Base-by-base conservation (phyloP, 2,888 invertebrate genomes). In the Drosophila flavopinicola region DNA sequence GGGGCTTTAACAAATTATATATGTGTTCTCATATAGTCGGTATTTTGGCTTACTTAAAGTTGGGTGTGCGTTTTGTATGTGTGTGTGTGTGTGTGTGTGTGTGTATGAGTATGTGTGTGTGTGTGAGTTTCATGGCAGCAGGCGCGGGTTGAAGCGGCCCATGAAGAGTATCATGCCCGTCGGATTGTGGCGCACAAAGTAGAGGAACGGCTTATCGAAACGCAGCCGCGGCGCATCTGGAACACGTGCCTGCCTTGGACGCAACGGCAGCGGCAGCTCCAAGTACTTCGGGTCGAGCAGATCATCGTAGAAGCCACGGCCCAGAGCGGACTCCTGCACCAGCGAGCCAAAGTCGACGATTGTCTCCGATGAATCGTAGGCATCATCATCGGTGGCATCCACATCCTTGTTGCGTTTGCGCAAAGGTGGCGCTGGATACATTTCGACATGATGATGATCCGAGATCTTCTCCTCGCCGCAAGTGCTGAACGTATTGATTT, bases 161-260 rank as follows among this genome's bases (percentile, higher is more conserved):
- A 96, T 96, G 89, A 96, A 96, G 48, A 97, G 92, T 85, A 97
- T 95, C 92, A 97, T 94, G 64, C 97, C 97, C n/a, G 97, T 95
- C 1, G 97, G 97, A 91, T 97, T 97, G 91, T 97, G 97, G 87
- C 97, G 93, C 10, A 97, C 96, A 79, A 96, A 95, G 90, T 96
- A 97, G 23, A 97, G 92, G 93, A 97, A 97, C 0, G 97, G 97
- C 87, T 96, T 93, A 85, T 97, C 97, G 88, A 96, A 95, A 82
- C 95, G 94, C 87, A 97, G 92, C 88, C 96, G 92, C 4, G 95
- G 95, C 13, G 93, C 92, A 45, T 95, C 94, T 0, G 95, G 95
- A 10, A 94, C 91, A 27, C 95, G 92, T 2, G 95, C 95, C 79
- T 95, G 95, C 75, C 95, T 91, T 1, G 95, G 95, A 54, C 95